A percentile compares a stretch with the other conserved stretches of the same genome.
These are phyloP conservation scores for Lucilia cuprina DNA, from an alignment of 1,140 invertebrate genomes.

Conservation along the genomic window DNA sequence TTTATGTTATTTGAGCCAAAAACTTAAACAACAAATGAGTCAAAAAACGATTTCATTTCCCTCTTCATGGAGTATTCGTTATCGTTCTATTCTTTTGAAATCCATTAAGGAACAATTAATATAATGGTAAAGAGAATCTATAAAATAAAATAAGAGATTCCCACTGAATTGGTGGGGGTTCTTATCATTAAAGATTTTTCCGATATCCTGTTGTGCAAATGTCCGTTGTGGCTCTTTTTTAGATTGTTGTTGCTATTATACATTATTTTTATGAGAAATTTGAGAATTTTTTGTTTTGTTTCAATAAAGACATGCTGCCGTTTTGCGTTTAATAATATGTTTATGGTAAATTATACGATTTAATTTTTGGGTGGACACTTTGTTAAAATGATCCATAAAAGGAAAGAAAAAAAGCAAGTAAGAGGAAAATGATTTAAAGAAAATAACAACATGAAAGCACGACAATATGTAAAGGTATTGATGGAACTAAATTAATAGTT, in stretches of 20 bases:
- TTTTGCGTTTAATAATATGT: not conserved
- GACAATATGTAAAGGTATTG: too few species aligned
- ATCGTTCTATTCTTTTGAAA: not conserved
- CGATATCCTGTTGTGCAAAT: conserved; percentile 1
- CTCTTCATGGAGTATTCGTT: not conserved
- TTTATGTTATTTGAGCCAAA: conserved; percentile 4
- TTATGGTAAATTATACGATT: not conserved
- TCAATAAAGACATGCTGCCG: not conserved
- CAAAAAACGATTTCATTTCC: not conserved
- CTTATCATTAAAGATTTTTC: not conserved
- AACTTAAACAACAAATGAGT: not conserved
- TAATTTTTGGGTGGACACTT: not conserved
- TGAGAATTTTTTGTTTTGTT: not conserved
- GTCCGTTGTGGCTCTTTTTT: not conserved
- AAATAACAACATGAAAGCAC: too few species aligned
- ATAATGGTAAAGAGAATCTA: not conserved
- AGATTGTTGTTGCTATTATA: not conserved
- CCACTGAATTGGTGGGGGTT: not conserved
- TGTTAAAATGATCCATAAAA: not conserved
- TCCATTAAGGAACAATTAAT: conserved; percentile 2
- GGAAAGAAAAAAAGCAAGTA: not conserved
- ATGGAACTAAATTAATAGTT: too few species aligned
- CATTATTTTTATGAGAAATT: not conserved
- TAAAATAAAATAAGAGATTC: not conserved
- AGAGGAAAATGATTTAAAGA: not conserved